phyloP scores from a whole-genome alignment of 1,140 invertebrate species.

The Zophobas atratus region DNA sequence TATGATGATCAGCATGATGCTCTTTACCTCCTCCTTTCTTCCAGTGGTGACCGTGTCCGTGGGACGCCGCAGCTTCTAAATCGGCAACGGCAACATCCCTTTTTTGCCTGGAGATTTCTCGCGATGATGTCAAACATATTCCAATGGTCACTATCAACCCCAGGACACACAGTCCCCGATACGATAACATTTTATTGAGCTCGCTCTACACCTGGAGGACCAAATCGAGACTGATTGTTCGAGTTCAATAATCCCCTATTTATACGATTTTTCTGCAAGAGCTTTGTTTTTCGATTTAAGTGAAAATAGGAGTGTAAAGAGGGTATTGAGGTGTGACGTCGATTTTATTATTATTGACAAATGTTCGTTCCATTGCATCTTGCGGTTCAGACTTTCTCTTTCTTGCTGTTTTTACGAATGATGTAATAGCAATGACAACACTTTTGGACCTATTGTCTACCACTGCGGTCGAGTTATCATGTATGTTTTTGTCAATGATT shows the following conservation, averaged over 20 bases:
- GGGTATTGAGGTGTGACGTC: conserved; percentile 59
- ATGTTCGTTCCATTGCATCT: conserved; percentile 62
- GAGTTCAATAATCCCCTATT: conserved; percentile 57
- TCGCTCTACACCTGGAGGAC: conserved; percentile 49
- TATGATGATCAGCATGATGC: conserved; percentile 73
- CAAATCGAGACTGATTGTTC: conserved; percentile 59
- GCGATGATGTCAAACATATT: conserved; percentile 58
- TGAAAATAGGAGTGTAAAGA: conserved; percentile 59
- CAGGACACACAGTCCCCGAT: conserved; percentile 60
- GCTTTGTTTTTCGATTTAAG: conserved; percentile 58
- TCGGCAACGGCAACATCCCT: conserved; percentile 57
- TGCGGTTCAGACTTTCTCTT: conserved; percentile 63
- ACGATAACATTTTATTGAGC: conserved; percentile 56
- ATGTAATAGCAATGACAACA: conserved; percentile 40
- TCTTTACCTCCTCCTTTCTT: conserved; percentile 74
- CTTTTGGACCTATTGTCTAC: conserved; percentile 27
- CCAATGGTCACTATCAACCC: conserved; percentile 59
- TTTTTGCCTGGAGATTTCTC: conserved; percentile 62
- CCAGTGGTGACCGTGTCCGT: conserved; percentile 59
- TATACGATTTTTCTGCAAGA: conserved; percentile 59
- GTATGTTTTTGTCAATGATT: conserved; percentile 17
- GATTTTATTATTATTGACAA: conserved; percentile 57
- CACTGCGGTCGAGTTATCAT: conserved; percentile 39
- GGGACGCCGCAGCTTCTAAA: conserved; percentile 59
- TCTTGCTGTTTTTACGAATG: conserved; percentile 37